These are phyloP conservation scores for Volucella inanis DNA, from an alignment of 2,888 invertebrate species.

Conservation along the genomic window DNA sequence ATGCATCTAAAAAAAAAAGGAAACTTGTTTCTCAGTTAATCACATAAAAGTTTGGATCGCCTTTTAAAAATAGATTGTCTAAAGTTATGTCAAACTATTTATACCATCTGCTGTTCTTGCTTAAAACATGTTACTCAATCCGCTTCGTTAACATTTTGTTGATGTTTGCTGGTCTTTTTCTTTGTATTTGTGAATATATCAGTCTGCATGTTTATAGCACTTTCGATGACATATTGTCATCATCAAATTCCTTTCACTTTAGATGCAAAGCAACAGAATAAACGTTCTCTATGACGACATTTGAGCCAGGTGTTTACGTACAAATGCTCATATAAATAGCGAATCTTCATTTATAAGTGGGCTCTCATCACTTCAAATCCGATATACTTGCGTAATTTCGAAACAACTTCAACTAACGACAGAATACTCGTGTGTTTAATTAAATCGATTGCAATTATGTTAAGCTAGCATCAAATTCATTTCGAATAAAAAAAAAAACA, in stretches of 20 bases:
- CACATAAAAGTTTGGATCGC: too few species aligned
- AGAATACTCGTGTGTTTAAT: neutral
- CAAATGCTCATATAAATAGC: neutral
- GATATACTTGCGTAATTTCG: constrained; percentile 9
- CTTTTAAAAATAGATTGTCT: too few species aligned
- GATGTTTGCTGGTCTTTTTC: too few species aligned
- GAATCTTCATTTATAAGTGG: constrained; percentile 22
- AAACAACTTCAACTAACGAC: constrained; percentile 16
- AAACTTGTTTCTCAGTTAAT: too few species aligned
- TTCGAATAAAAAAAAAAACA: neutral
- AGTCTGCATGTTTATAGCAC: constrained; percentile 6
- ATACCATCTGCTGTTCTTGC: too few species aligned
- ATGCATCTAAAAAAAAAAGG: too few species aligned
- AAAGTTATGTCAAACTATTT: too few species aligned
- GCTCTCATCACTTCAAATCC: constrained; percentile 7
- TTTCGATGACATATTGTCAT: constrained; percentile 4
- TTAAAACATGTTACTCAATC: too few species aligned
- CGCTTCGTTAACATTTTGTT: too few species aligned
- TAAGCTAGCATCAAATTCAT: neutral
- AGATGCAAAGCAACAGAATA: neutral
- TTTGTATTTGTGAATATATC: neutral
- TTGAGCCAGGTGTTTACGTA: constrained; percentile 18
- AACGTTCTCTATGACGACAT: constrained; percentile 40
- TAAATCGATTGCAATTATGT: constrained; percentile 12
- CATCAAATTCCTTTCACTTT: constrained; percentile 39